Conservation (phyloP, 1,140 invertebrate species). For the Platyura marginata region DNA sequence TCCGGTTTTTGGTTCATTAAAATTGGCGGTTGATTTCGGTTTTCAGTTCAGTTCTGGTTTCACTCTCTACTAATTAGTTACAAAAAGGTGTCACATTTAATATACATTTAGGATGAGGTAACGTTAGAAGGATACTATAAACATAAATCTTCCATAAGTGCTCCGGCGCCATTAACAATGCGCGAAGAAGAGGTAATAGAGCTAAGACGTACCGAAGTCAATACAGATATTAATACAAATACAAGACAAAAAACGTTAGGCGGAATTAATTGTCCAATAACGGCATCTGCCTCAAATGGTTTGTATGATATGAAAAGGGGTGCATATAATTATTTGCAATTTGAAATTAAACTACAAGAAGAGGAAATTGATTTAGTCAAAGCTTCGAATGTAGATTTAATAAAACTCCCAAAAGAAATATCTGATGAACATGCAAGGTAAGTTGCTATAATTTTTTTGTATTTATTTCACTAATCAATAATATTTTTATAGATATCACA, state of each 20-base stretch:
- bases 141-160: constrained; percentile 53
- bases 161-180: constrained; percentile 73
- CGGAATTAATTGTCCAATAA: constrained; percentile 85
- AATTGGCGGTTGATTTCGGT: too few species aligned
- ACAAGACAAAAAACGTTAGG: constrained; percentile 79
- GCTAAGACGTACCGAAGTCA: constrained; percentile 54
- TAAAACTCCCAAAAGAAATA: constrained; percentile 51
- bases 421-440: constrained; percentile 60
- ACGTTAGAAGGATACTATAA: constrained; percentile 62
- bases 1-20: too few species aligned
- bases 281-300: constrained; percentile 55
- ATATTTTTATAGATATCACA: constrained; percentile 48
- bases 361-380: constrained; percentile 60
- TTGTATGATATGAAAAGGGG: constrained; percentile 44
- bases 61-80: too few species aligned
- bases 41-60: too few species aligned
- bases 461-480: background rate
- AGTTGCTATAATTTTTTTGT: background rate
- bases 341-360: constrained; percentile 45
- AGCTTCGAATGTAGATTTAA: constrained; percentile 35
- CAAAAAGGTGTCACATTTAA: constrained; percentile 18
- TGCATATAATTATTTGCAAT: constrained; percentile 54
- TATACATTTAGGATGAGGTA: constrained; percentile 54
- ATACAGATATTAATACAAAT: constrained; percentile 62
- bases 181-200: constrained; percentile 78